Conservation (phyloP, 2,888 invertebrate species). For the Phortica magna region DNA sequence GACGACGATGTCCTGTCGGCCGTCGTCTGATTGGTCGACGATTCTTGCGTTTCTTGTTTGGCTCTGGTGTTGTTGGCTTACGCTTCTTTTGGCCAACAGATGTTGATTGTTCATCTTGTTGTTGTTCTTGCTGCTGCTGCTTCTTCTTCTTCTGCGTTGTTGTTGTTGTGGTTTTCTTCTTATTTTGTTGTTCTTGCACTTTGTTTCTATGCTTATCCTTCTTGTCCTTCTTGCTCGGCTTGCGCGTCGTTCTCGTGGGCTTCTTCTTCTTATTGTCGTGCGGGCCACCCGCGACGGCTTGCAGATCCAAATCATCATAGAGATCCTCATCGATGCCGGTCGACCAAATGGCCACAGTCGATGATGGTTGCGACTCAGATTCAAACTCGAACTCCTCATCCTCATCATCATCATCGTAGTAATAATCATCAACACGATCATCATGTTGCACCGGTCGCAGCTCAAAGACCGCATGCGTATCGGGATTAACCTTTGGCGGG, state of each 20-base stretch:
- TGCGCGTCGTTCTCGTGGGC: constrained; percentile 31
- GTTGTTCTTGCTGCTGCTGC: constrained; percentile 26
- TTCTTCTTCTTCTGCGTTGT: background rate
- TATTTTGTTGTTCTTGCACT: constrained; percentile 18
- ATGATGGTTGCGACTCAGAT: constrained; percentile 44
- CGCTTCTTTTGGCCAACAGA: constrained; percentile 40
- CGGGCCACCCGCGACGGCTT: constrained; percentile 39
- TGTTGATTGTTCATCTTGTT: constrained; percentile 35
- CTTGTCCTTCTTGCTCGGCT: constrained; percentile 10
- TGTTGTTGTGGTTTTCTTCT: constrained; percentile 32
- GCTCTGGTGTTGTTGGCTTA: constrained; percentile 13
- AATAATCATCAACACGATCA: constrained; percentile 43
- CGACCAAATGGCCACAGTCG: constrained; percentile 63
- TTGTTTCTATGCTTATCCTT: constrained; percentile 38
- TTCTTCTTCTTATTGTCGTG: constrained; percentile 38
- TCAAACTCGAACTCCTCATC: constrained; percentile 12
- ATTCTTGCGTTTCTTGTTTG: background rate
- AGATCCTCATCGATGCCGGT: constrained; percentile 52
- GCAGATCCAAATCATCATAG: constrained; percentile 39
- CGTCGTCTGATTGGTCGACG: background rate
- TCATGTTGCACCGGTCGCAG: constrained; percentile 58
- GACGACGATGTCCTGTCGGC: constrained; percentile 32
- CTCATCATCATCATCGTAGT: constrained; percentile 48
- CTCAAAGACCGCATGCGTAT: constrained; percentile 72
- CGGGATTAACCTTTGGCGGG: constrained; percentile 72